These are phyloP conservation scores for Pristis pectinata DNA, from an alignment of 2,797 vertebrate species.

Conservation along the genomic window DNA sequence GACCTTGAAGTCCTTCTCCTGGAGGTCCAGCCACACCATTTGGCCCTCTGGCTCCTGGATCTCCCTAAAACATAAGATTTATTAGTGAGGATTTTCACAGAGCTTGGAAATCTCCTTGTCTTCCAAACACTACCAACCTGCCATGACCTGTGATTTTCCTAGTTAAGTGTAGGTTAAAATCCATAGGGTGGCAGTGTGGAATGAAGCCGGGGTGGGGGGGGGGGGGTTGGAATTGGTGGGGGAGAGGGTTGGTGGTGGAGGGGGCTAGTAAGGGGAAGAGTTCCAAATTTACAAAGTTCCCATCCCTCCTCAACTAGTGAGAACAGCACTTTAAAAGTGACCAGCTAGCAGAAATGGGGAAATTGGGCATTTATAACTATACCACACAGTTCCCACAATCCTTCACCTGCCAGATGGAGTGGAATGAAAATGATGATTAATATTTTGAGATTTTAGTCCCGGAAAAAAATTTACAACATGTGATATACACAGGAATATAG, in stretches of 20 bases:
- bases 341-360: not conserved
- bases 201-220: too few species aligned
- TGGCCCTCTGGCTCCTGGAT: conserved; percentile 73
- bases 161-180: not conserved
- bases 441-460: too few species aligned
- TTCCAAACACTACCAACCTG: not conserved
- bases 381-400: too few species aligned
- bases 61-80: conserved; percentile 62
- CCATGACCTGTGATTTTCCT: not conserved
- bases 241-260: too few species aligned
- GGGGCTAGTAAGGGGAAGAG: too few species aligned
- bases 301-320: not conserved
- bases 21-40: conserved; percentile 68
- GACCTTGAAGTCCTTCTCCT: conserved; percentile 77
- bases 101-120: not conserved
- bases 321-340: not conserved
- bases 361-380: not conserved
- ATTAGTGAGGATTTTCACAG: not conserved
- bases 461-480: not conserved
- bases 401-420: not conserved
- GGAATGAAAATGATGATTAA: not conserved
- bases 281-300: not conserved
- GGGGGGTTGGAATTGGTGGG: too few species aligned
- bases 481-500: not conserved
- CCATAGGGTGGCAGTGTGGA: not conserved